Evolutionary conservation across 1,140 invertebrate genomes (phyloP).

Genomic region (Seison nebaliae): DNA sequence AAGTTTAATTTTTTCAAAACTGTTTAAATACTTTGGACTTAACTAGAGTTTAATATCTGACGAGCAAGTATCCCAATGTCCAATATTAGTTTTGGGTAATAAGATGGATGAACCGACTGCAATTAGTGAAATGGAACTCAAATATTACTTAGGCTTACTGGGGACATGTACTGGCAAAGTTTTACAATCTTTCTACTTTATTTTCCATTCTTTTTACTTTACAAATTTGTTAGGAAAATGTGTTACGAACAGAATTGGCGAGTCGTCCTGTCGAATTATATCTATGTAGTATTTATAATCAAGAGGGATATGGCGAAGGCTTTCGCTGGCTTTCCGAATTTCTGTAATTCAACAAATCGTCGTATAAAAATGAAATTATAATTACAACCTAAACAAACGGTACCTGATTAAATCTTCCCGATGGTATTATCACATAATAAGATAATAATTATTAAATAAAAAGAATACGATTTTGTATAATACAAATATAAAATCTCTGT

Average conservation of each 20-base stretch:
- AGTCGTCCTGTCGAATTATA: slow-evolving; percentile 88
- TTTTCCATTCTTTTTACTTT: background rate
- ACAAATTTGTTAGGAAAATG: slow-evolving; percentile 43
- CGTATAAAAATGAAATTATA: too few relatives aligned
- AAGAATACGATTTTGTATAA: too few relatives aligned
- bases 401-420: too few relatives aligned
- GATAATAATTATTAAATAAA: too few relatives aligned
- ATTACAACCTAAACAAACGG: too few relatives aligned
- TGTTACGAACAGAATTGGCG: slow-evolving; percentile 54
- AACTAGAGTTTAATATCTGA: slow-evolving; percentile 74
- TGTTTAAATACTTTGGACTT: too few relatives aligned
- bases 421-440: too few relatives aligned
- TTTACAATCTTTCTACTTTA: slow-evolving; percentile 16
- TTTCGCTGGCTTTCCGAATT: slow-evolving; percentile 98
- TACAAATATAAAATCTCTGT: too few relatives aligned
- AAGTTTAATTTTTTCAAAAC: too few relatives aligned
- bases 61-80: slow-evolving; percentile 77
- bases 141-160: slow-evolving; percentile 65
- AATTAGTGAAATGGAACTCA: slow-evolving; percentile 79
- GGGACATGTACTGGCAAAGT: slow-evolving; percentile 90
- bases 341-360: slow-evolving; percentile 3
- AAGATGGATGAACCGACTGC: slow-evolving; percentile 92
- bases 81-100: slow-evolving; percentile 84
- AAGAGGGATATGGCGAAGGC: slow-evolving; percentile 95
- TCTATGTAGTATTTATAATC: slow-evolving; percentile 94